Base-by-base conservation (phyloP, 2,888 invertebrate species). In the Meiosimyza platycephala region DNA sequence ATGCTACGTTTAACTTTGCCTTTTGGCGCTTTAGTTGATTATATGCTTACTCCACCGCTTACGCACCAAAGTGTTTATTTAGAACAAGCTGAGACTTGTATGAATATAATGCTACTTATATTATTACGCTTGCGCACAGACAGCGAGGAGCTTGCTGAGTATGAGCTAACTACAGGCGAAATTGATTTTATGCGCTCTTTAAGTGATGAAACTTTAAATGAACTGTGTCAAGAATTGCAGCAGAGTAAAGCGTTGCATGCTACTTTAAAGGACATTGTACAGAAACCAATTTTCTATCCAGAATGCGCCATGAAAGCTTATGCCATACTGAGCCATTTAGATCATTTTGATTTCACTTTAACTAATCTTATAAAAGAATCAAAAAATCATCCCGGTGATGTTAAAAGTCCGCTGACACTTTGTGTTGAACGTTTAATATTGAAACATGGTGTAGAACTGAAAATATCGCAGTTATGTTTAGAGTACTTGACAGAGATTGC, bases 51-150 rank as follows among this genome's bases (percentile, higher is more conserved):
- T 9, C 74, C 78, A 28, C 73, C 82, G 28, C 69, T 79, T 1
- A 75, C 76, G 9, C 76, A 79, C 6, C 28, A 71, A 0, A 75
- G 72, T 50, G 73, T 80, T 75, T 77, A 76, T 74, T 71, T 79
- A 62, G 82, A 82, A 75, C 79, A 83, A 71, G 76, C 80, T 3
- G 80, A 83, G 28, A 75, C 84, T 1, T 81, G 80, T 63, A 76
- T 86, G 18, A 84, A 84, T 74, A 72, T 85, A 7, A 81, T 84
- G 67, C 76, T 85, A 9, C 74, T 81, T 63, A 52, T 84, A 7
- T 75, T 84, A 60, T 57, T 63, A 16, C 70, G 54, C 5, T 40
- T 64, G 15, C 50, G 12, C 2, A 28, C 50, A 57, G 22, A 57
- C 55, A 54, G 72, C 48, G 78, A 75, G 55, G 80, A 84, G 9